Percentiles rank a stretch among this genome's conserved stretches.
These are phyloP conservation scores for Yoshiicerus persimilis DNA, from an alignment of 1,140 invertebrate species.

Conservation along the genomic window DNA sequence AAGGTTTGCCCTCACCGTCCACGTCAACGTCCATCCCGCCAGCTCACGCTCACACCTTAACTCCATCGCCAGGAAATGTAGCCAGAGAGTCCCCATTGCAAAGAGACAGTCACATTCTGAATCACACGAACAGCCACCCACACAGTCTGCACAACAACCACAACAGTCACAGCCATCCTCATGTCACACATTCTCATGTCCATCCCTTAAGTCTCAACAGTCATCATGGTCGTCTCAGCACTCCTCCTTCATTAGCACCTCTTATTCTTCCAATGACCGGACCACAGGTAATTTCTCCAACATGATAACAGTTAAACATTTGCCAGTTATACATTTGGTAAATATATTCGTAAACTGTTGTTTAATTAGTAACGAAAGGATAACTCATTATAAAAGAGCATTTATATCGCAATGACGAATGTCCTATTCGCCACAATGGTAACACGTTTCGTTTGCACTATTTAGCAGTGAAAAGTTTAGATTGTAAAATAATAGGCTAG, in stretches of 20 bases:
- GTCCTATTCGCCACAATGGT: no score
- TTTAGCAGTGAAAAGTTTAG: no score
- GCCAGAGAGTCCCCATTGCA: neutral
- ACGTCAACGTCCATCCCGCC: neutral
- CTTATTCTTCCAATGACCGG: neutral
- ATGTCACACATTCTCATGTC: neutral
- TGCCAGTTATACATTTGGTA: no score
- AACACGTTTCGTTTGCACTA: no score
- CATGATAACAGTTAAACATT: no score
- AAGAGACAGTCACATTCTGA: neutral
- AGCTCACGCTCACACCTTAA: neutral
- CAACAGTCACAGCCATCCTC: neutral
- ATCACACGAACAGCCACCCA: neutral
- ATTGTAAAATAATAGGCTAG: no score
- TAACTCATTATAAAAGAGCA: no score
- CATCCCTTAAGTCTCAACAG: neutral
- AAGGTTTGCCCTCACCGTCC: conserved; percentile 42
- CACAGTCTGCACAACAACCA: conserved; percentile 17
- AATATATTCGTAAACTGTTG: no score
- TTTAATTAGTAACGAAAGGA: no score
- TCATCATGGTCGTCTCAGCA: neutral
- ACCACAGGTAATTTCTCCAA: neutral
- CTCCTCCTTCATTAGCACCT: neutral
- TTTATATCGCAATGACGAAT: no score
- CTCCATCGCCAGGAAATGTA: neutral